Evolutionary conservation across 1,140 invertebrate genomes (phyloP).

Genomic region (Rhagoletis pomonella): DNA sequence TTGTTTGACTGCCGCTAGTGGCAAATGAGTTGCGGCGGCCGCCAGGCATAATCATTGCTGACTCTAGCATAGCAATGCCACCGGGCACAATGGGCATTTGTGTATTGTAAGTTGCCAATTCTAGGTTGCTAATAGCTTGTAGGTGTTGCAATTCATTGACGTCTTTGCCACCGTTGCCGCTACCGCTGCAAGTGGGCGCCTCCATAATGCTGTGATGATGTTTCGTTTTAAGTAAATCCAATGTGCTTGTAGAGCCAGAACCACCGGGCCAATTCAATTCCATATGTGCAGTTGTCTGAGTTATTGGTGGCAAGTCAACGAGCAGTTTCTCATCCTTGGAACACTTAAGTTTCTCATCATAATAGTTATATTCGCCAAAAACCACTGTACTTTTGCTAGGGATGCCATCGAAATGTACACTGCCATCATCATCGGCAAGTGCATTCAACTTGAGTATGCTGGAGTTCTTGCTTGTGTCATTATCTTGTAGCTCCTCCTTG

Average conservation of each 20-base stretch:
- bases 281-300: conserved; percentile 63
- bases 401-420: conserved; percentile 58
- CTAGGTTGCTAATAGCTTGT: conserved; percentile 59
- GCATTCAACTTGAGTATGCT: conserved; percentile 69
- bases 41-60: conserved; percentile 43
- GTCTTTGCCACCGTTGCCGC: background rate
- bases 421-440: conserved; percentile 59
- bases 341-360: conserved; percentile 78
- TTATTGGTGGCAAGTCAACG: conserved; percentile 77
- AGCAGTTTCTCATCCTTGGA: conserved; percentile 79
- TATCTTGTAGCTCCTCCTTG: conserved; percentile 83
- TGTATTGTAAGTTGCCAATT: conserved; percentile 66
- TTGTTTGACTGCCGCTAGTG: conserved; percentile 54
- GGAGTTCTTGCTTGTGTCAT: conserved; percentile 75
- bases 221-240: conserved; percentile 70
- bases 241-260: conserved; percentile 66
- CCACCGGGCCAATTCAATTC: conserved; percentile 61
- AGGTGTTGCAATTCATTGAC: background rate
- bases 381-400: conserved; percentile 60
- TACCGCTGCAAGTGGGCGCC: background rate
- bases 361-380: conserved; percentile 78
- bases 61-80: conserved; percentile 24
- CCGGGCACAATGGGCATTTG: conserved; percentile 33
- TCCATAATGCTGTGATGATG: conserved; percentile 24
- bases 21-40: conserved; percentile 67